Evolutionary conservation across 2,797 vertebrate species (phyloP).

Genomic region (Bradypodion ventrale): DNA sequence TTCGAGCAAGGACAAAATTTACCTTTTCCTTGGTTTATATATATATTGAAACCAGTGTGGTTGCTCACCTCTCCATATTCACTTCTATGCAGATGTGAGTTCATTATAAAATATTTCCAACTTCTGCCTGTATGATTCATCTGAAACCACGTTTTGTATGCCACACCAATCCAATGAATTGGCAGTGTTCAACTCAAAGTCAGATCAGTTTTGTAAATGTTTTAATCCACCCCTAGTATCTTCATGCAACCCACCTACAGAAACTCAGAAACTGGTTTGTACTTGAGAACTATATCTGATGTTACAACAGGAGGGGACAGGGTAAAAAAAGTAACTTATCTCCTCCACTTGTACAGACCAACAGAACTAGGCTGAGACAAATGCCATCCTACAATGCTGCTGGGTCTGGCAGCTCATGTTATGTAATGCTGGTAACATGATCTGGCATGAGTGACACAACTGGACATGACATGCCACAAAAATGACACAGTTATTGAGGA

Average conservation of each 20-base stretch:
- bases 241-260: background rate
- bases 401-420: background rate
- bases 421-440: background rate
- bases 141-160: background rate
- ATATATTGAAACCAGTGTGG: background rate
- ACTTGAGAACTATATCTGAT: rapidly evolving
- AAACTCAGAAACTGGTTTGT: background rate
- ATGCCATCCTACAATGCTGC: background rate
- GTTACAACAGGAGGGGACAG: background rate
- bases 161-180: background rate
- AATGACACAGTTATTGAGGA: background rate
- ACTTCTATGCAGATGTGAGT: background rate
- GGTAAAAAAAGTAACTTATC: background rate
- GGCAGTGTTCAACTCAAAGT: background rate
- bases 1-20: too few species aligned
- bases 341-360: background rate
- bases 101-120: background rate
- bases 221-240: conserved; percentile 1
- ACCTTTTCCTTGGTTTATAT: too few species aligned
- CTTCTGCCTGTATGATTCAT: background rate
- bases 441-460: conserved; percentile 24
- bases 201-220: background rate
- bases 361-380: background rate
- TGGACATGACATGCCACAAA: background rate
- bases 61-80: background rate